phyloP scores from a whole-genome alignment of 2,113 vertebrate genomes.

The Crotalus helleri region DNA sequence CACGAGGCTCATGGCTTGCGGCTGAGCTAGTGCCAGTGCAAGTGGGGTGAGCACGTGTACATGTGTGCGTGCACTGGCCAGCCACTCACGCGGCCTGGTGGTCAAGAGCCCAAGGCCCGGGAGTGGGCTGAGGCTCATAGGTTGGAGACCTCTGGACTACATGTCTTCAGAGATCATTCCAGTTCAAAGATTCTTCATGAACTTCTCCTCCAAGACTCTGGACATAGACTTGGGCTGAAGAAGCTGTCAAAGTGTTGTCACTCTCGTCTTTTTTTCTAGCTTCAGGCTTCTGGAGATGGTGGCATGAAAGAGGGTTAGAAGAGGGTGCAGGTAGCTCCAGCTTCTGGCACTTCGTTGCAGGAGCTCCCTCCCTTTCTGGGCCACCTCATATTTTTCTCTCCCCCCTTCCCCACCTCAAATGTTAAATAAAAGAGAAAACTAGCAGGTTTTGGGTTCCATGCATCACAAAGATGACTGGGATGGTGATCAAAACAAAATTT shows the following conservation, averaged over 20 bases:
- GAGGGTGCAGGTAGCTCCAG: not conserved
- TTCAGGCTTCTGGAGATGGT: not conserved
- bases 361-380: not conserved
- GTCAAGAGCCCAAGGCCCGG: too few species aligned
- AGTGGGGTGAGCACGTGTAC: fast-evolving
- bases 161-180: not conserved
- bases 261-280: not conserved
- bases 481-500: not conserved
- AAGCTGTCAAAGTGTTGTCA: not conserved
- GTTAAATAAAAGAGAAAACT: not conserved
- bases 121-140: too few species aligned
- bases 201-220: not conserved
- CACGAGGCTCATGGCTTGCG: too few species aligned
- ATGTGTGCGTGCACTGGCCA: too few species aligned
- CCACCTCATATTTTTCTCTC: not conserved
- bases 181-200: not conserved
- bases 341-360: too few species aligned
- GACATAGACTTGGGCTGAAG: not conserved
- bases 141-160: too few species aligned
- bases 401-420: not conserved
- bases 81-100: too few species aligned
- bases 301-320: not conserved
- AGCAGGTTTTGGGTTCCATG: not conserved
- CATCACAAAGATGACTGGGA: not conserved
- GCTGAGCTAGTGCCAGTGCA: too few species aligned